Evolutionary conservation across 2,888 invertebrate genomes (phyloP).

Genomic region (Ecdyonurus torrentis): DNA sequence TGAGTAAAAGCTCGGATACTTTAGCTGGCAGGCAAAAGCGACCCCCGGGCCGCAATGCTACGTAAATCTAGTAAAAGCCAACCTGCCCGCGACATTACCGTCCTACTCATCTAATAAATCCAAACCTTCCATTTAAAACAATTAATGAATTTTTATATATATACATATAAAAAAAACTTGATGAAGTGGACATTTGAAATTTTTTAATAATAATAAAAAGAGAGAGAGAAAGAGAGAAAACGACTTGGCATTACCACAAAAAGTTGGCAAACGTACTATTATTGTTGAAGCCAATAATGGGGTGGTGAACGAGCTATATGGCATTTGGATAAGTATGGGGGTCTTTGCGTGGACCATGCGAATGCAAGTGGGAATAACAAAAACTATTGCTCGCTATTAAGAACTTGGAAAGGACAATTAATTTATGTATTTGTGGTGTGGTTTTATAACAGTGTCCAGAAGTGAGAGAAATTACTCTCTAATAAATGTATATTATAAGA

Average conservation of each 20-base stretch:
- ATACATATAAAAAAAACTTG: not conserved
- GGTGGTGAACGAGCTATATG: too few species aligned
- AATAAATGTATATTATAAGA: not conserved
- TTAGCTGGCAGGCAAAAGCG: too few species aligned
- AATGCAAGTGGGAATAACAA: not conserved
- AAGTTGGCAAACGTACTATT: not conserved
- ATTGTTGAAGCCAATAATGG: not conserved
- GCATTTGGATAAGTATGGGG: not conserved
- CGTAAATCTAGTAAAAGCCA: not conserved
- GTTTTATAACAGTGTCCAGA: not conserved
- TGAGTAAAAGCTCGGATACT: too few species aligned
- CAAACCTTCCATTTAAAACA: not conserved
- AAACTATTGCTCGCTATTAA: not conserved
- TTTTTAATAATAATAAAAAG: not conserved
- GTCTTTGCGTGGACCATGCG: not conserved
- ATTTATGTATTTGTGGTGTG: not conserved
- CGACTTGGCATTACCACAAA: not conserved
- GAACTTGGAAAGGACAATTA: not conserved
- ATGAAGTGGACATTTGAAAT: not conserved
- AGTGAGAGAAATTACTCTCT: too few species aligned
- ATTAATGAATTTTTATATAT: not conserved
- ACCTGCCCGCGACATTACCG: not conserved
- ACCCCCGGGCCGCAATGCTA: not conserved
- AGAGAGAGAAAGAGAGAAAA: not conserved
- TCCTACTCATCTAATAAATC: not conserved